These are phyloP conservation scores for Xestoiulus laeticollis DNA, from an alignment of 2,888 invertebrate species.

Conservation along the genomic window DNA sequence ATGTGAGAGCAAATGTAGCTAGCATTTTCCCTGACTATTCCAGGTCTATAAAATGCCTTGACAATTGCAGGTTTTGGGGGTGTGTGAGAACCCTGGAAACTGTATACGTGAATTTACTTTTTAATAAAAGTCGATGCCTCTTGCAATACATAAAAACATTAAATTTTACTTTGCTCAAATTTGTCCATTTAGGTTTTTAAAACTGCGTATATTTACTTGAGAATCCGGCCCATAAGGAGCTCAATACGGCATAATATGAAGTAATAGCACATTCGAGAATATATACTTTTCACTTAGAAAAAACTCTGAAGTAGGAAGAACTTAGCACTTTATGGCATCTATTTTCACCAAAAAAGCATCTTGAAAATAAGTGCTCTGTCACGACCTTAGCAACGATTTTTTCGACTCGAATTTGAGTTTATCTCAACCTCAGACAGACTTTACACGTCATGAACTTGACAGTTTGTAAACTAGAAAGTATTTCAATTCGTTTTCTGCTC, in stretches of 20 bases:
- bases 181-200: constrained; percentile 10
- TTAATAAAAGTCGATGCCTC: too few relatives aligned
- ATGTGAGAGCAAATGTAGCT: too few relatives aligned
- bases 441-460: constrained; percentile 26
- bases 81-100: too few relatives aligned
- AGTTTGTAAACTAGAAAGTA: constrained; percentile 8
- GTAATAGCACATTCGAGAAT: not conserved
- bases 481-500: constrained; percentile 26
- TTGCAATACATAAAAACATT: not conserved
- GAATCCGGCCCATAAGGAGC: not conserved
- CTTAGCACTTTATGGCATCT: constrained; percentile 12
- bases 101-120: too few relatives aligned
- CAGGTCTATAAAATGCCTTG: too few relatives aligned
- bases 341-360: not conserved
- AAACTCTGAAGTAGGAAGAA: not conserved
- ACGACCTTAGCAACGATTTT: constrained; percentile 12
- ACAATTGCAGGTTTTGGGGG: too few relatives aligned
- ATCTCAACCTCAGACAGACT: constrained; percentile 26
- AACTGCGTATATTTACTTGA: not conserved
- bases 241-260: not conserved
- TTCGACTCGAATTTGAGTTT: constrained; percentile 19
- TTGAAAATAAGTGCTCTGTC: constrained; percentile 19
- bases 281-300: not conserved
- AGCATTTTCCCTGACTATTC: too few relatives aligned
- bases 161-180: not conserved